Percentiles rank a stretch among this genome's conserved stretches.
phyloP scores from a whole-genome alignment of 2,888 invertebrate genomes.

The Meandrusa payeni region DNA sequence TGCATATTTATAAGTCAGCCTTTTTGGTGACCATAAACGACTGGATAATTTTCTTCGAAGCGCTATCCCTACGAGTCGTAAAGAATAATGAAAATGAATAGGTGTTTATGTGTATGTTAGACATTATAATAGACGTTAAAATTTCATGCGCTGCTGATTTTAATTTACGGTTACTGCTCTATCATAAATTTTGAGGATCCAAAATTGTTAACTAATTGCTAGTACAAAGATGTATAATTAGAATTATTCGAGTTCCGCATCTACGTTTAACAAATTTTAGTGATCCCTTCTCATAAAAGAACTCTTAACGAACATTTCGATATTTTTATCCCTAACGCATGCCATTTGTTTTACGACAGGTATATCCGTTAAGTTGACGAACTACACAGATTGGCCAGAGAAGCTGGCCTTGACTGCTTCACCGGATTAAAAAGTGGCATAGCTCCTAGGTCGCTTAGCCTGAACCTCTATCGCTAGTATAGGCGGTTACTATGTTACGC shows the following conservation, averaged over 20 bases:
- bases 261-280: too few species aligned
- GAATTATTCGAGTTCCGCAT: constrained; percentile 5
- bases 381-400: too few species aligned
- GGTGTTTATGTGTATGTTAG: constrained; percentile 26
- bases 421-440: too few species aligned
- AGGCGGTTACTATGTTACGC: too few species aligned
- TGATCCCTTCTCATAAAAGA: too few species aligned
- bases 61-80: constrained; percentile 3
- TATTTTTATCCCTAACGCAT: too few species aligned
- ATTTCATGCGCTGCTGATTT: constrained; percentile 21
- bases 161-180: constrained; percentile 19
- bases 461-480: too few species aligned
- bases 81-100: constrained; percentile 25
- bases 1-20: constrained; percentile 60
- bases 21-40: constrained; percentile 41
- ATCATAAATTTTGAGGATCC: constrained; percentile 4
- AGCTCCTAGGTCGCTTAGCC: too few species aligned
- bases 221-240: constrained; percentile 7
- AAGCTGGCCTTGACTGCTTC: too few species aligned
- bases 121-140: constrained; percentile 25
- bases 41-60: constrained; percentile 19
- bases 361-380: too few species aligned
- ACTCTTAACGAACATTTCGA: too few species aligned
- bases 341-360: too few species aligned
- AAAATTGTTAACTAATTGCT: constrained; percentile 12